Percentiles rank a stretch among this genome's conserved stretches.
phyloP scores from a whole-genome alignment of 2,797 vertebrate species.

The Octomys mimax region DNA sequence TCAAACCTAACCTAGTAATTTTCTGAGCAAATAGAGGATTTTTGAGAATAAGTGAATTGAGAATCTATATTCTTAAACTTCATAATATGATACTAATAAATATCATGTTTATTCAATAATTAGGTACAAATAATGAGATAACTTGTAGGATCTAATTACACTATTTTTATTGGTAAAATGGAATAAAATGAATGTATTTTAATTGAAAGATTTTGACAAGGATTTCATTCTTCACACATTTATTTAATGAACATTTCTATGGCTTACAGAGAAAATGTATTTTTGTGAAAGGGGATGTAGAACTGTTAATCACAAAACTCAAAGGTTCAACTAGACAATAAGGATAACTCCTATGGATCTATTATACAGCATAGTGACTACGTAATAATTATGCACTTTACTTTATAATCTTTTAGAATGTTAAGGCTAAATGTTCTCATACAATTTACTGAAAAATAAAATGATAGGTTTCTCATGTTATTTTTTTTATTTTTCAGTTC shows the following conservation, averaged over 20 bases:
- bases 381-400: background rate
- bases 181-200: background rate
- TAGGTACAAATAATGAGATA: background rate
- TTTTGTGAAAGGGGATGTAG: background rate
- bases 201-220: background rate
- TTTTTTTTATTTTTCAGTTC: background rate
- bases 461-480: background rate
- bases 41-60: background rate
- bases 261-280: background rate
- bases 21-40: background rate
- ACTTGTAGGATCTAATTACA: background rate
- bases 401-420: background rate
- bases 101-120: background rate
- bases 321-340: background rate
- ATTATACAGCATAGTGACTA: background rate
- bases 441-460: background rate
- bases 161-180: background rate
- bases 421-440: background rate
- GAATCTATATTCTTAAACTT: background rate
- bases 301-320: background rate
- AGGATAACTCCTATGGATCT: background rate
- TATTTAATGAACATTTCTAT: background rate
- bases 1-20: background rate
- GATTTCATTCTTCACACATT: background rate
- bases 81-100: background rate